Percentiles rank a stretch among this genome's conserved stretches.
Conservation (phyloP, 2,113 vertebrate genomes). For the Zingel zingel region DNA sequence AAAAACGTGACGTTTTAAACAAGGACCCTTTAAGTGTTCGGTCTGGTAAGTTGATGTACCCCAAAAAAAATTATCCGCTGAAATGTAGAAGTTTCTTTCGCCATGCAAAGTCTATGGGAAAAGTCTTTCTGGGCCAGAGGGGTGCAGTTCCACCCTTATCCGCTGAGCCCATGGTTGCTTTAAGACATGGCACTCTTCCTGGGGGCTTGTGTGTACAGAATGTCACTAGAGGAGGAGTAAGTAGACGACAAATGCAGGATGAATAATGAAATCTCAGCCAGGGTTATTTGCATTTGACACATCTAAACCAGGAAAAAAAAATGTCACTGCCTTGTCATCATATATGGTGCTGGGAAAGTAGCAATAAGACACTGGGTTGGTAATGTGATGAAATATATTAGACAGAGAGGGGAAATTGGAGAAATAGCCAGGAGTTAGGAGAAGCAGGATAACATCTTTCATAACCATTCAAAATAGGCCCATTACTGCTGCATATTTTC, state of each 20-base stretch:
- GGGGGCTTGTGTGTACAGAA: conserved; percentile 21
- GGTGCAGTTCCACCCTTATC: too few species aligned
- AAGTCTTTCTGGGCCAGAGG: too few species aligned
- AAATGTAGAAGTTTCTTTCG: too few species aligned
- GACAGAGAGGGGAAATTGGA: conserved; percentile 53
- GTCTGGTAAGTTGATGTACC: too few species aligned
- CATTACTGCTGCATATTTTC: conserved; percentile 66
- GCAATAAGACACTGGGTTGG: conserved; percentile 35
- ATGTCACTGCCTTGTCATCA: conserved; percentile 33
- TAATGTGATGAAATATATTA: conserved; percentile 36
- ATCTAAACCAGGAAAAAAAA: conserved; percentile 64
- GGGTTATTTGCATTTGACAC: conserved; percentile 51
- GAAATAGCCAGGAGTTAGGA: conserved; percentile 50
- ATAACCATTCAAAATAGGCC: conserved; percentile 66
- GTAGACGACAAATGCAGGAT: conserved; percentile 30
- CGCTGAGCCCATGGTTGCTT: too few species aligned
- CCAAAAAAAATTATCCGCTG: too few species aligned
- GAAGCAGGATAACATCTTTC: conserved; percentile 64
- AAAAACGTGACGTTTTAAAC: too few species aligned
- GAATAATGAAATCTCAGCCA: conserved; percentile 46
- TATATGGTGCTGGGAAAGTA: conserved; percentile 16
- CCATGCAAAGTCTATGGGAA: too few species aligned
- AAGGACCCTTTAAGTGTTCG: too few species aligned
- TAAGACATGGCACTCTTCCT: too few species aligned
- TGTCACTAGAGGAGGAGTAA: conserved; percentile 34